Base-by-base conservation (phyloP, 2,888 invertebrate species). In the Coenonympha arcania region DNA sequence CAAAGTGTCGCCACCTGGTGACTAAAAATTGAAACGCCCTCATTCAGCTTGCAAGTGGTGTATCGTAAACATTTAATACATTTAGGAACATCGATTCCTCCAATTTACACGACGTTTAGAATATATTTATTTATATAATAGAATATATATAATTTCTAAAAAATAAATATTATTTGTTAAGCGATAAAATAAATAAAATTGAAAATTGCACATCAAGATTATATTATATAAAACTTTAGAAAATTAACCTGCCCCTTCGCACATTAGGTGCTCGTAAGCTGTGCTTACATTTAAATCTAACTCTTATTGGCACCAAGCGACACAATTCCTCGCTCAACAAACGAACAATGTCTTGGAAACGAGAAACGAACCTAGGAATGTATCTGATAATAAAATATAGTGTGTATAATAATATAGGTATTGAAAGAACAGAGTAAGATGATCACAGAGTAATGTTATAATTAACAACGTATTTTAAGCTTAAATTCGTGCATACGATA, bases 51-150 rank as follows among this genome's bases (percentile, higher is more conserved):
- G 76, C 69, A 61, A 70, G 67, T 63, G 64, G 71, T 73, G 33
- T 34, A 30, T n/a, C 43, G 34, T 34, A 34, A 24, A 44, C 34
- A 44, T 44, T 43, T 16, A 44, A 44, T 44, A 71, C 64, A 71
- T 71, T 68, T 82, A 85, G 83, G 84, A 85, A 84, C 84, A 79
- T 80, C 64, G 74, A 81, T 74, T 81, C 80, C 81, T 69, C 69
- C 64, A 69, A 52, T 72, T 71, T 64, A 64, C 62, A 68, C 65
- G 66, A 75, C 66, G 69, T 66, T 68, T 75, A 72, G 64, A 73
- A 71, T 68, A 55, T 44, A 48, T 42, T 36, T 33, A 48, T 39
- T 68, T 66, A 69, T 79, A n/a, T n/a, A n/a, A n/a, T 79, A n/a
- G n/a, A n/a, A n/a, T 33, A 16, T 16, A 16, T 81, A 80, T 75